Conservation (phyloP, 2,888 invertebrate species). For the Archips xylosteana region DNA sequence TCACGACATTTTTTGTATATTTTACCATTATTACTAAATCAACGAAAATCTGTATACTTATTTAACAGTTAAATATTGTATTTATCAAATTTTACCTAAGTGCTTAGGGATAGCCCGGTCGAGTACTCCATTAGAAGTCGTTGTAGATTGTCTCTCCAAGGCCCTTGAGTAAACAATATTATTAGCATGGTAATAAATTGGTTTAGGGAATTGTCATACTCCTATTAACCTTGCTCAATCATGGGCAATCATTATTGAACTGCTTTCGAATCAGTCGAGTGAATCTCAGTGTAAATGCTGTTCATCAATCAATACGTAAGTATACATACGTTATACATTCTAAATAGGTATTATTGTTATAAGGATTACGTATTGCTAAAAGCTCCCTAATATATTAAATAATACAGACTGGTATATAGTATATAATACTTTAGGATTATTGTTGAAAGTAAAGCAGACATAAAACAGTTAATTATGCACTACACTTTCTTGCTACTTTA, state of each 20-base stretch:
- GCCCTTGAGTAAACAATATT: conserved; percentile 36
- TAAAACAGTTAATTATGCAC: no score
- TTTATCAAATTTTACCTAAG: conserved; percentile 11
- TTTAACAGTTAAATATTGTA: neutral
- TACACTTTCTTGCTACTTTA: conserved; percentile 33
- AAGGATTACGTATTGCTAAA: neutral
- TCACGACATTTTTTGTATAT: neutral
- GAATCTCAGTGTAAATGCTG: neutral
- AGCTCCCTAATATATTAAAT: neutral
- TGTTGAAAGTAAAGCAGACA: neutral
- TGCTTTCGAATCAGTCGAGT: conserved; percentile 15
- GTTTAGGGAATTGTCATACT: conserved; percentile 41
- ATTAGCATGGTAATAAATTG: conserved; percentile 39
- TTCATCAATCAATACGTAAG: conserved; percentile 2
- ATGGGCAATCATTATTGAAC: conserved; percentile 25
- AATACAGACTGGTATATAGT: neutral
- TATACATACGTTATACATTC: neutral
- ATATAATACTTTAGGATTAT: neutral
- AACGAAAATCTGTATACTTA: neutral
- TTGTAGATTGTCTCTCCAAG: conserved; percentile 31
- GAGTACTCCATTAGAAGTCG: conserved; percentile 23
- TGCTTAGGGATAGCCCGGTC: conserved; percentile 6
- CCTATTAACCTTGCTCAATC: conserved; percentile 37
- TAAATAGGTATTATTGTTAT: no score
- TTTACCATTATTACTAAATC: neutral